These are phyloP conservation scores for Poeciliopsis prolifica DNA, from an alignment of 2,113 vertebrate species.

Conservation along the genomic window DNA sequence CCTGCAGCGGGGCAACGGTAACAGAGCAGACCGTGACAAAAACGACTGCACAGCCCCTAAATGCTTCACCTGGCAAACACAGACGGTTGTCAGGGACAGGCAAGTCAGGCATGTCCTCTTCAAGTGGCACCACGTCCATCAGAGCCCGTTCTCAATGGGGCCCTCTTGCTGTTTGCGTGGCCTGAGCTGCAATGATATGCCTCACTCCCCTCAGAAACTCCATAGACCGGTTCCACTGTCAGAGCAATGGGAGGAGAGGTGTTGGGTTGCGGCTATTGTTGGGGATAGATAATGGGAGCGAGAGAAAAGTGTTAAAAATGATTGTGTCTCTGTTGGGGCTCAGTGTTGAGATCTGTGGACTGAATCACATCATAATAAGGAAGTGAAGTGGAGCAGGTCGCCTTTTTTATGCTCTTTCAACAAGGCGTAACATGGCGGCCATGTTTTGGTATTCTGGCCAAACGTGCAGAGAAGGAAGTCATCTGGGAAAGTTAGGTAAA, in stretches of 20 bases:
- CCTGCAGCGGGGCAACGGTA: constrained; percentile 72
- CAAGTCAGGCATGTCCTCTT: constrained; percentile 92
- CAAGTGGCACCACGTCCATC: constrained; percentile 86
- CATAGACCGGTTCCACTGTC: constrained; percentile 82
- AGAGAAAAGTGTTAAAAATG: constrained; percentile 79
- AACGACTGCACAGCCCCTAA: constrained; percentile 79
- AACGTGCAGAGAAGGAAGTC: constrained; percentile 61
- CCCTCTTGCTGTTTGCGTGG: constrained; percentile 77
- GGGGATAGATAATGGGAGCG: constrained; percentile 71
- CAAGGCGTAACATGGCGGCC: constrained; percentile 68
- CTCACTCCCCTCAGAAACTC: constrained; percentile 79
- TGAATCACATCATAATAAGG: constrained; percentile 85
- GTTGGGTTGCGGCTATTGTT: constrained; percentile 76
- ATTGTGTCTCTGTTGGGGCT: constrained; percentile 80
- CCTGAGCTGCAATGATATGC: constrained; percentile 84
- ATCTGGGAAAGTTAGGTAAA: constrained; percentile 33
- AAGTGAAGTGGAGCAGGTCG: constrained; percentile 72
- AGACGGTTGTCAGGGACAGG: constrained; percentile 89
- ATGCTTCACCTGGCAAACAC: constrained; percentile 87
- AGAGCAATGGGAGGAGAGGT: constrained; percentile 69
- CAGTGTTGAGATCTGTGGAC: constrained; percentile 75
- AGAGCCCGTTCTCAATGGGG: constrained; percentile 80
- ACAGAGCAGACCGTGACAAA: constrained; percentile 76
- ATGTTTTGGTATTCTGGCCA: constrained; percentile 72
- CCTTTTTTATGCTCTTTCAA: constrained; percentile 69